A percentile compares a stretch with the other conserved stretches of the same genome.
phyloP scores from a whole-genome alignment of 2,113 vertebrate genomes.

The Narcine bancroftii region DNA sequence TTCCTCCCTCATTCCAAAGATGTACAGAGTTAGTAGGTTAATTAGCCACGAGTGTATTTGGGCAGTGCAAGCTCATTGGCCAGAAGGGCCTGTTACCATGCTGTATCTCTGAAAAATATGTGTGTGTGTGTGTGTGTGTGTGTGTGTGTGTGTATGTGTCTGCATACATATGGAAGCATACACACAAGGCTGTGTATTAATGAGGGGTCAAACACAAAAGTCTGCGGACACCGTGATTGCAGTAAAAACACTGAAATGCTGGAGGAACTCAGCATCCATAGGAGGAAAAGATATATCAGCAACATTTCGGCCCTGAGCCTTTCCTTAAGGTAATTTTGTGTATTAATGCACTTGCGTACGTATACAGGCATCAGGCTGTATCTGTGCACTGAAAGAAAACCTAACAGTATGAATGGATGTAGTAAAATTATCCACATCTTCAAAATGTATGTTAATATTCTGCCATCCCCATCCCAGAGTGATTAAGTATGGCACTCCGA shows the following conservation, averaged over 20 bases:
- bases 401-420: neutral
- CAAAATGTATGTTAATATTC: neutral
- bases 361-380: neutral
- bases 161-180: neutral
- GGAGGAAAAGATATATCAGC: too few species aligned
- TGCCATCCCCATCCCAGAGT: neutral
- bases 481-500: neutral
- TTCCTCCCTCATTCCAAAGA: too few species aligned
- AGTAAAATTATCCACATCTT: neutral
- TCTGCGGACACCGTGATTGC: too few species aligned
- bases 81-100: too few species aligned
- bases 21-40: too few species aligned
- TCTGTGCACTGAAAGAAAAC: neutral
- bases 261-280: too few species aligned
- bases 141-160: neutral
- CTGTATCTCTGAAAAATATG: too few species aligned
- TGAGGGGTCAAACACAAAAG: neutral
- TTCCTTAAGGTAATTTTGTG: neutral
- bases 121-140: neutral
- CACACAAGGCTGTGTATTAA: neutral
- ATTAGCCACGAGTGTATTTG: too few species aligned
- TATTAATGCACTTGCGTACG: neutral
- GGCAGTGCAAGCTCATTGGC: too few species aligned
- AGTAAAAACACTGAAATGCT: too few species aligned
- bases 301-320: too few species aligned